Percentiles rank a stretch among this genome's conserved stretches.
phyloP scores from a whole-genome alignment of 2,888 invertebrate genomes.

The Drosophila nr. perissopoda region DNA sequence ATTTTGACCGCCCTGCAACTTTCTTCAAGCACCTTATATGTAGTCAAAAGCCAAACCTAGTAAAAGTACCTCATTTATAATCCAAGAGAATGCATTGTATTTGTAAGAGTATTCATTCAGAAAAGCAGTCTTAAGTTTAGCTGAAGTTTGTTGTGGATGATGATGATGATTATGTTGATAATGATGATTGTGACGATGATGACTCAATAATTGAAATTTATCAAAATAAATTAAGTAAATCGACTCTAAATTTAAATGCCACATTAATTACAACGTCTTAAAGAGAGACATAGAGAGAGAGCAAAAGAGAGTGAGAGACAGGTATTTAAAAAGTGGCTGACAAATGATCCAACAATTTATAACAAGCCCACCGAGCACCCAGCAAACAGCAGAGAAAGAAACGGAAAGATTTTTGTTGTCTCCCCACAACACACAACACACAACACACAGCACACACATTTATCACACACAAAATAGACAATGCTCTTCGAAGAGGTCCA shows the following conservation, averaged over 20 bases:
- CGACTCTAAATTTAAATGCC: constrained; percentile 64
- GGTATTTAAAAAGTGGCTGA: constrained; percentile 61
- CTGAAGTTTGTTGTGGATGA: constrained; percentile 2
- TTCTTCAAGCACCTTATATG: constrained; percentile 18
- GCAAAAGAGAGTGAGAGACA: constrained; percentile 10
- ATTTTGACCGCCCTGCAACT: constrained; percentile 28
- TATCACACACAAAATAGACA: constrained; percentile 59
- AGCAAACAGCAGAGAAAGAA: constrained; percentile 10
- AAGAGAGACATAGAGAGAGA: not conserved
- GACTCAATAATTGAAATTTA: constrained; percentile 73
- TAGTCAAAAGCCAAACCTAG: not conserved
- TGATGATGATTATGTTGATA: constrained; percentile 41
- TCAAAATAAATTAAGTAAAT: constrained; percentile 70
- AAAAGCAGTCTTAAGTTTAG: constrained; percentile 17
- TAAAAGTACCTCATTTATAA: constrained; percentile 50
- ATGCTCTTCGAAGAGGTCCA: constrained; percentile 25
- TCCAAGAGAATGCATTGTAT: constrained; percentile 12
- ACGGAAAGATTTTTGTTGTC: constrained; percentile 31
- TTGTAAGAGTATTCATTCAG: constrained; percentile 48
- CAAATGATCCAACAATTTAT: constrained; percentile 57
- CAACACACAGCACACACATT: constrained; percentile 35
- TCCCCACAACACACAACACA: constrained; percentile 43
- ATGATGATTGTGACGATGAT: constrained; percentile 45
- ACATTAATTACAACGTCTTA: constrained; percentile 68
- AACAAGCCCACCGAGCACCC: constrained; percentile 36